A percentile compares a stretch with the other conserved stretches of the same genome.
Conservation (phyloP, 2,113 vertebrate genomes). For the Andinoacara biseriatus region DNA sequence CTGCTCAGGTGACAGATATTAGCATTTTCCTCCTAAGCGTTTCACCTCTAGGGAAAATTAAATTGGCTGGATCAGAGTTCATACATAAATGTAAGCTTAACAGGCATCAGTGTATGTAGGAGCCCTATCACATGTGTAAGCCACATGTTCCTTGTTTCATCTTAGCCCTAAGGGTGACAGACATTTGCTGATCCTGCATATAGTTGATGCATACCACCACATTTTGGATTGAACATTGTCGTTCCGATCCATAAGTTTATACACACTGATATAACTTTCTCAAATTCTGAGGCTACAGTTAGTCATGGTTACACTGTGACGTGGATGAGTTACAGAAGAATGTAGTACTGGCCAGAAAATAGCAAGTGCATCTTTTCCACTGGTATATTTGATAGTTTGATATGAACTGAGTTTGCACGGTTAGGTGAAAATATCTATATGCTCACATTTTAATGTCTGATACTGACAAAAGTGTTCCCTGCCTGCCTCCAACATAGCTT, state of each 20-base stretch:
- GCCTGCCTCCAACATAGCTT: background rate
- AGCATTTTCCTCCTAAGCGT: conserved; percentile 48
- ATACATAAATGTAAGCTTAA: conserved; percentile 59
- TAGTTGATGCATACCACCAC: background rate
- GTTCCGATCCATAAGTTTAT: background rate
- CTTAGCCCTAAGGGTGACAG: conserved; percentile 14
- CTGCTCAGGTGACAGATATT: conserved; percentile 54
- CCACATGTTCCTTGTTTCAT: conserved; percentile 39
- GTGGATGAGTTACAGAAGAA: background rate
- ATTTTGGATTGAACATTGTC: background rate
- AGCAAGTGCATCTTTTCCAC: background rate
- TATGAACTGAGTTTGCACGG: background rate
- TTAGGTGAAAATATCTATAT: too few relatives aligned
- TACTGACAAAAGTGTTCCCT: background rate
- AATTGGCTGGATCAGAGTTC: conserved; percentile 57
- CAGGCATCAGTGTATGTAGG: background rate
- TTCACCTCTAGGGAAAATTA: conserved; percentile 47
- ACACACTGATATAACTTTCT: background rate
- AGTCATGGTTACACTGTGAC: background rate
- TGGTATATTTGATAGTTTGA: background rate
- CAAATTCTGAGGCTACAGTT: background rate
- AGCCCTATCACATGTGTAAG: conserved; percentile 30
- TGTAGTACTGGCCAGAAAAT: background rate
- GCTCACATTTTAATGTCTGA: too few relatives aligned
- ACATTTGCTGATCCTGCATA: background rate